Conservation (phyloP, 2,888 invertebrate genomes). For the Apodemia mormo region DNA sequence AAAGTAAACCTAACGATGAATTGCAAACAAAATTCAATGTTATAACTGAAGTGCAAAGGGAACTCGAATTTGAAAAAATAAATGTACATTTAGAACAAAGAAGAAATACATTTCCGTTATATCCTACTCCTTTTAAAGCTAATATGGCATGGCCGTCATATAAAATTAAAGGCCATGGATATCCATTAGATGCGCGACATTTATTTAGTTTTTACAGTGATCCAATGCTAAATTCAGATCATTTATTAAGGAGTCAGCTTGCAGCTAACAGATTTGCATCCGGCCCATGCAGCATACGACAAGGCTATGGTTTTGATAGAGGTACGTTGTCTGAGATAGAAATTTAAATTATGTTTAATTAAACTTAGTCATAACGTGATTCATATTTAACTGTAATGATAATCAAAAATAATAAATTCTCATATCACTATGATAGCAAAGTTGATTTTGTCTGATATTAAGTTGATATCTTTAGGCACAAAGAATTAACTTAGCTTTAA, state of each 20-base stretch:
- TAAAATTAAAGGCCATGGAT: constrained; percentile 51
- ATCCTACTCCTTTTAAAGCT: constrained; percentile 65
- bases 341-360: constrained; percentile 6
- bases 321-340: constrained; percentile 48
- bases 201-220: constrained; percentile 63
- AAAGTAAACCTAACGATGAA: constrained; percentile 20
- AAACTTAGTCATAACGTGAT: neutral
- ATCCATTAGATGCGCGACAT: constrained; percentile 44
- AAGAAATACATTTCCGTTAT: constrained; percentile 64
- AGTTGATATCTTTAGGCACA: too few species aligned
- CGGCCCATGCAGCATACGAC: constrained; percentile 58
- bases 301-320: constrained; percentile 66
- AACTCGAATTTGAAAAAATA: constrained; percentile 47
- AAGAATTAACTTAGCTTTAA: too few species aligned
- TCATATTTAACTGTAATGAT: neutral
- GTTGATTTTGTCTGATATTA: too few species aligned
- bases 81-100: constrained; percentile 56
- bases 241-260: constrained; percentile 61
- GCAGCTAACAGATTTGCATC: constrained; percentile 58
- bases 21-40: constrained; percentile 46
- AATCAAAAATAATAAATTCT: neutral
- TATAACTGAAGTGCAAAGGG: constrained; percentile 50
- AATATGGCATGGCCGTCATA: constrained; percentile 54
- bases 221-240: constrained; percentile 57
- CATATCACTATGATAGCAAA: too few species aligned